Conservation (phyloP, 1,140 invertebrate species). For the Drosophila erecta region DNA sequence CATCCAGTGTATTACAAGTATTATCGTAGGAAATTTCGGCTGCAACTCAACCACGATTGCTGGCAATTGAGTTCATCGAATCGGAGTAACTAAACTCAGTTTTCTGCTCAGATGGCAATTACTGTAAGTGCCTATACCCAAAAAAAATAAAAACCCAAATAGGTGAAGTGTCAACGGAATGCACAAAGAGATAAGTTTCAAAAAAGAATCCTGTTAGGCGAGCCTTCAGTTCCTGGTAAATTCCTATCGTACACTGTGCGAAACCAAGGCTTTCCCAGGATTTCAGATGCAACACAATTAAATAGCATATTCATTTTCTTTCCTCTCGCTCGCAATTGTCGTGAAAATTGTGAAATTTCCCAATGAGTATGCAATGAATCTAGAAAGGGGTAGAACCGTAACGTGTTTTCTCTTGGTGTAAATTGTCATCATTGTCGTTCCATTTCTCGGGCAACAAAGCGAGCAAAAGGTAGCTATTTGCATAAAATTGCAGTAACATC, state of each 20-base stretch:
- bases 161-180: slow-evolving; percentile 25
- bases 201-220: neutral
- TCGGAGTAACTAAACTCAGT: slow-evolving; percentile 2
- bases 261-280: neutral
- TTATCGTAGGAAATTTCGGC: neutral
- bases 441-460: slow-evolving; percentile 48
- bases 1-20: neutral
- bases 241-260: neutral
- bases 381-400: neutral
- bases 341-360: no score
- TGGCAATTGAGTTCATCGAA: slow-evolving; percentile 22
- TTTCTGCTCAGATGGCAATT: slow-evolving; percentile 27
- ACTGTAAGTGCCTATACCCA: slow-evolving; percentile 20
- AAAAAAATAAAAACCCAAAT: neutral
- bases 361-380: no score
- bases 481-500: slow-evolving; percentile 49
- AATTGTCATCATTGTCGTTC: slow-evolving; percentile 34
- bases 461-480: slow-evolving; percentile 30
- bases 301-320: neutral
- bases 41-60: neutral
- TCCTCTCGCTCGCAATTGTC: neutral
- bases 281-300: no score
- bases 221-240: neutral
- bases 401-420: neutral
- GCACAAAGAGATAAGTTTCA: neutral